These are phyloP conservation scores for Balearica regulorum DNA, from an alignment of 2,797 vertebrate species.

Conservation along the genomic window DNA sequence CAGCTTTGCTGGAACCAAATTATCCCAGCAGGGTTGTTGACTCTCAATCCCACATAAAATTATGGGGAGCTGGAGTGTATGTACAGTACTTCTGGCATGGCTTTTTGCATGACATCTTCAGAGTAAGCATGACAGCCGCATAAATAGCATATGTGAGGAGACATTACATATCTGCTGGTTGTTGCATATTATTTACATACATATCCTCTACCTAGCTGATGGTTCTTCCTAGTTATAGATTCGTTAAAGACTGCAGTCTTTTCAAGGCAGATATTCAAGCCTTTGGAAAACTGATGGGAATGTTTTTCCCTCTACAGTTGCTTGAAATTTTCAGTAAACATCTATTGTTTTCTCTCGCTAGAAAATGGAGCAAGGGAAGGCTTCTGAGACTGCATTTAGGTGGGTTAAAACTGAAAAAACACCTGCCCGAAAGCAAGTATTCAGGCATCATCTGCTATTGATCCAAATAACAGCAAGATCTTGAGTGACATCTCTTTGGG, in stretches of 20 bases:
- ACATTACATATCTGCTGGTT: not conserved
- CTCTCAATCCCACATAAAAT: not conserved
- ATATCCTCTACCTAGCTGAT: not conserved
- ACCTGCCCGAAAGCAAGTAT: not conserved
- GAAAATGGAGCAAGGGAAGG: not conserved
- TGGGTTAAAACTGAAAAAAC: not conserved
- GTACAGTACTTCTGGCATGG: not conserved
- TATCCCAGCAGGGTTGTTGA: not conserved
- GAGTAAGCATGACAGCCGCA: not conserved
- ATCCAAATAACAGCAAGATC: not conserved
- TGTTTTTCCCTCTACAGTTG: not conserved
- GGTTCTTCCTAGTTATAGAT: not conserved
- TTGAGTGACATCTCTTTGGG: not conserved
- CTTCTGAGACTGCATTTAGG: not conserved
- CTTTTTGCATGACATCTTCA: not conserved
- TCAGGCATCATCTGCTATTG: not conserved
- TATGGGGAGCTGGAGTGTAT: not conserved
- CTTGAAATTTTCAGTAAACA: not conserved
- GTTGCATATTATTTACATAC: constrained; percentile 17
- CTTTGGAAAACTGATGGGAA: not conserved
- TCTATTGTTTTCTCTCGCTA: not conserved
- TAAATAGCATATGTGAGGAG: not conserved
- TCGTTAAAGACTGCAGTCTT: not conserved
- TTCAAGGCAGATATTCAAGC: not conserved
- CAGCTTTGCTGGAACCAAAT: not conserved